Evolutionary conservation across 37 sponge, comb jelly and placozoan genomes (phyloP).

Genomic region (Chondrilla cf. caribensis): DNA sequence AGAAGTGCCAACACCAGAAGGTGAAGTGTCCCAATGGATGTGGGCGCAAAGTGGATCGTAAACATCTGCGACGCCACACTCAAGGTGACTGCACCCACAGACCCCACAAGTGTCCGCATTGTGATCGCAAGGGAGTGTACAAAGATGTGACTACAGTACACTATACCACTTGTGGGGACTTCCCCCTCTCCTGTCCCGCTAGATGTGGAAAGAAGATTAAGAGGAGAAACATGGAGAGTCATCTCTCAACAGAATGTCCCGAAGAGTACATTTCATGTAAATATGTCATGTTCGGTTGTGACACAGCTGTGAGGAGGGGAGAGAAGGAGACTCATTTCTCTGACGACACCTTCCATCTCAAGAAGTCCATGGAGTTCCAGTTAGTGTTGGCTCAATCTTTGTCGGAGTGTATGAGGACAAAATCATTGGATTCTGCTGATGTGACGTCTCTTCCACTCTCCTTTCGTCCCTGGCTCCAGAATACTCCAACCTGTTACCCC

Average conservation of each 20-base stretch:
- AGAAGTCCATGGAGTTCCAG: neutral
- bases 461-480: constrained; percentile 19
- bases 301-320: neutral
- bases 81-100: neutral
- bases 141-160: neutral
- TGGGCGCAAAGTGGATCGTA: neutral
- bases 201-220: neutral
- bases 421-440: too few species aligned
- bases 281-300: constrained; percentile 50
- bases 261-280: constrained; percentile 29
- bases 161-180: neutral
- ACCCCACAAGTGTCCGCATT: constrained; percentile 13
- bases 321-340: neutral
- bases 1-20: neutral
- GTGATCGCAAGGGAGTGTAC: neutral
- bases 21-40: constrained; percentile 12
- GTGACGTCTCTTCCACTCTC: neutral
- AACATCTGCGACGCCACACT: neutral
- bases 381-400: too few species aligned
- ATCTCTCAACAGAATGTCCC: constrained; percentile 25
- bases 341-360: neutral
- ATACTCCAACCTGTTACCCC: neutral
- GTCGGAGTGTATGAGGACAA: too few species aligned
- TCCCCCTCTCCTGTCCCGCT: constrained; percentile 20
- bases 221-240: constrained; percentile 21